Evolutionary conservation across 2,113 vertebrate species (phyloP).

Genomic region (Trinectes maculatus): DNA sequence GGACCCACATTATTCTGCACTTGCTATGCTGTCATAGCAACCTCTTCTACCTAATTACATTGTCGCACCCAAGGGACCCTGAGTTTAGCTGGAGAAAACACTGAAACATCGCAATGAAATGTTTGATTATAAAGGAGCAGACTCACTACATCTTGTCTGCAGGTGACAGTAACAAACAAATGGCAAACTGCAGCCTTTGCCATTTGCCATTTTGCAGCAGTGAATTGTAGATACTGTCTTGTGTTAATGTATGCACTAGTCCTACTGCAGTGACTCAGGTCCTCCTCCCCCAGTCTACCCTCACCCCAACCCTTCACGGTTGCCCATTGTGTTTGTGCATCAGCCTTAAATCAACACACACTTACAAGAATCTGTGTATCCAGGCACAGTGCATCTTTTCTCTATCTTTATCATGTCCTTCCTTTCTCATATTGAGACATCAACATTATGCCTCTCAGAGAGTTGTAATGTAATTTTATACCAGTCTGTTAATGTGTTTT

Average conservation of each 20-base stretch:
- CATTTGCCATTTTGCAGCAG: not conserved
- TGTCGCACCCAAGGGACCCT: constrained; percentile 4
- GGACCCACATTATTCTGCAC: not conserved
- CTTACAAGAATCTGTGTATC: constrained; percentile 24
- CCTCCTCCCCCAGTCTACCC: constrained; percentile 12
- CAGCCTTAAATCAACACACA: not conserved
- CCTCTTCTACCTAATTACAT: constrained; percentile 49
- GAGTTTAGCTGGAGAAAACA: not conserved
- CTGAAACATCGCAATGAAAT: not conserved
- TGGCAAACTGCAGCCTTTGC: too few relatives aligned
- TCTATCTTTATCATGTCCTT: not conserved
- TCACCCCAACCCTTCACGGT: not conserved
- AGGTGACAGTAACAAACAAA: not conserved
- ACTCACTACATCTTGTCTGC: not conserved
- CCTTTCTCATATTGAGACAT: not conserved
- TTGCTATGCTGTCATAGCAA: constrained; percentile 51
- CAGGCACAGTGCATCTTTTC: not conserved
- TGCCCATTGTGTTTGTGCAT: constrained; percentile 21
- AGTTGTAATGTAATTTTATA: too few relatives aligned
- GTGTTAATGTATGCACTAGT: constrained; percentile 12
- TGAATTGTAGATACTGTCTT: not conserved
- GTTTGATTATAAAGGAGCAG: not conserved
- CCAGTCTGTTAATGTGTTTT: not conserved
- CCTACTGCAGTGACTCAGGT: constrained; percentile 53
- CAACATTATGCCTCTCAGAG: not conserved